Percentiles rank a stretch among this genome's conserved stretches.
phyloP scores from a whole-genome alignment of 2,888 invertebrate species.

The Microctonus aethiopoides region DNA sequence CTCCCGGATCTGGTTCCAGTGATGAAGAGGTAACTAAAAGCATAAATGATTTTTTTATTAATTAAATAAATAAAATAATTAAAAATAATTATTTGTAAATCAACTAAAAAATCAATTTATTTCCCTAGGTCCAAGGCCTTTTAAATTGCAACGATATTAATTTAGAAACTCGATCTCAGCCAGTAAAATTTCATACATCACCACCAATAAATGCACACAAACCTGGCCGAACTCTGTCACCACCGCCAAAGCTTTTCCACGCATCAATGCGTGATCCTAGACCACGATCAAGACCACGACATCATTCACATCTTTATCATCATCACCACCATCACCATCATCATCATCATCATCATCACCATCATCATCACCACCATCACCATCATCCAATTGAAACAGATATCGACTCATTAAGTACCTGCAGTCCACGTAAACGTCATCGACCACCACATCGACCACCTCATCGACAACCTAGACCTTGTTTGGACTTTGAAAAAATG shows the following conservation, averaged over 20 bases:
- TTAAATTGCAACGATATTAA: constrained; percentile 67
- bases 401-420: constrained; percentile 71
- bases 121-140: constrained; percentile 72
- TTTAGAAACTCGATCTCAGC: constrained; percentile 74
- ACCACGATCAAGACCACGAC: constrained; percentile 65
- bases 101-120: too few relatives aligned
- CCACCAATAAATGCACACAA: constrained; percentile 91
- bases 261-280: constrained; percentile 51
- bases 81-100: neutral
- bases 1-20: constrained; percentile 68
- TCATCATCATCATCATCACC: constrained; percentile 58
- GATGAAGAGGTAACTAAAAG: constrained; percentile 70
- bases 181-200: constrained; percentile 90
- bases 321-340: constrained; percentile 66
- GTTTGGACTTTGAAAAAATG: constrained; percentile 97
- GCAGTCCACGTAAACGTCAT: constrained; percentile 71
- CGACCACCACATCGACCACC: constrained; percentile 65
- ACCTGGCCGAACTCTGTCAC: constrained; percentile 72
- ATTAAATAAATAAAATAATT: neutral
- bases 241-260: constrained; percentile 68
- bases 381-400: constrained; percentile 53
- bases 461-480: constrained; percentile 79
- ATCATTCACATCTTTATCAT: constrained; percentile 66
- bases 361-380: constrained; percentile 63
- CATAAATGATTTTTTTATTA: too few relatives aligned